phyloP scores from a whole-genome alignment of 2,888 invertebrate genomes.

The Cyclophora punctaria region DNA sequence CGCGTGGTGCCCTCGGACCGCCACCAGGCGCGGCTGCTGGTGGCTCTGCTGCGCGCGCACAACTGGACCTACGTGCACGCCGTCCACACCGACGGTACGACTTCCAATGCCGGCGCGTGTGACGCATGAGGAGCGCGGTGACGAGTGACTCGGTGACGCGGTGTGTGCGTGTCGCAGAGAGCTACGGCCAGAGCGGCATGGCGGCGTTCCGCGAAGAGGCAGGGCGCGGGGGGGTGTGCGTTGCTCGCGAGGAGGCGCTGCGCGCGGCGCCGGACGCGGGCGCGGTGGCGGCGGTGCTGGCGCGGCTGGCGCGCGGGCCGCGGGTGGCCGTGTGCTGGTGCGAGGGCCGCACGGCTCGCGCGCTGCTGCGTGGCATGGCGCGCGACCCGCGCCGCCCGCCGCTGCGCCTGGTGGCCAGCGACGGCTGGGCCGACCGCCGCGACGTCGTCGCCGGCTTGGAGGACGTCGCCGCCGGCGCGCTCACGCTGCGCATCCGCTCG shows the following conservation, averaged over 20 bases:
- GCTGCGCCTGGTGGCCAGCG: conserved; percentile 78
- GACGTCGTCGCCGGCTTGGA: conserved; percentile 83
- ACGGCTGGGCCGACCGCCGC: conserved; percentile 84
- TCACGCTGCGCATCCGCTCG: conserved; percentile 84
- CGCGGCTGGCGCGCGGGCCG: conserved; percentile 40
- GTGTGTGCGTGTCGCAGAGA: conserved; percentile 65
- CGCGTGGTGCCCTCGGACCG: conserved; percentile 86
- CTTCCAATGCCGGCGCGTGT: conserved; percentile 29
- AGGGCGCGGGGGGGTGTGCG: conserved; percentile 79
- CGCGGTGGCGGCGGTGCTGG: conserved; percentile 59
- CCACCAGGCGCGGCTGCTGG: conserved; percentile 83
- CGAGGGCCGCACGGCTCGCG: conserved; percentile 81
- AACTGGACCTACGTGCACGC: conserved; percentile 88
- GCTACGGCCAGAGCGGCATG: conserved; percentile 85
- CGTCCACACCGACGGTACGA: conserved; percentile 76
- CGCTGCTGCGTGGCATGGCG: conserved; percentile 76
- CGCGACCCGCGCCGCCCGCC: conserved; percentile 61
- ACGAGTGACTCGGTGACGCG: neutral
- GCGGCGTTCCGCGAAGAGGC: conserved; percentile 83
- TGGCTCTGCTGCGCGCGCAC: conserved; percentile 78
- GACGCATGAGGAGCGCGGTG: neutral
- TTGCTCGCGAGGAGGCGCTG: conserved; percentile 74
- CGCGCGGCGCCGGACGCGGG: conserved; percentile 28
- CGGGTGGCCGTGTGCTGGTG: conserved; percentile 86
- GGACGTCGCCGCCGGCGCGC: conserved; percentile 79